phyloP scores from a whole-genome alignment of 2,888 invertebrate genomes.

The Microplitis manilae region DNA sequence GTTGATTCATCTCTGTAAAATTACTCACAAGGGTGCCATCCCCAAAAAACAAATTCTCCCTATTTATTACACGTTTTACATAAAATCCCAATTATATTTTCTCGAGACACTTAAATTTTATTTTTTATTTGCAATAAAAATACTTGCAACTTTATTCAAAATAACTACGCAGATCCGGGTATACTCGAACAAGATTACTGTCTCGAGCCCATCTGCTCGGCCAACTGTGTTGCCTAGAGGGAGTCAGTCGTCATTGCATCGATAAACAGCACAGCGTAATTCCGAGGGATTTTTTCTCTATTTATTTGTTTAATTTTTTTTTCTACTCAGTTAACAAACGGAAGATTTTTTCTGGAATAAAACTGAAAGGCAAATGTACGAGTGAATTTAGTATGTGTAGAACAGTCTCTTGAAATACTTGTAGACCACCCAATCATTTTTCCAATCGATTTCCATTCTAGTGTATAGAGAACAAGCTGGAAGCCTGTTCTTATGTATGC shows the following conservation, averaged over 20 bases:
- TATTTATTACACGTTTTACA: background rate
- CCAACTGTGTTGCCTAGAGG: slow-evolving; percentile 26
- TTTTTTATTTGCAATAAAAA: background rate
- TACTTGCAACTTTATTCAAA: background rate
- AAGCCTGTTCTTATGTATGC: background rate
- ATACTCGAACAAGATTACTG: slow-evolving; percentile 26
- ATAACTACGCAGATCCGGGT: background rate
- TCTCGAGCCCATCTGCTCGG: slow-evolving; percentile 36
- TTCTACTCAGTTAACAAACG: background rate
- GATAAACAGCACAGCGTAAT: slow-evolving; percentile 19
- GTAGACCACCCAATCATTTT: slow-evolving; percentile 50
- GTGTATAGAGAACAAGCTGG: background rate
- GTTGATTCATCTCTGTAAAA: background rate
- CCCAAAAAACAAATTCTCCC: background rate
- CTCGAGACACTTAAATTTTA: background rate
- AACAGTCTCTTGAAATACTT: slow-evolving; percentile 38
- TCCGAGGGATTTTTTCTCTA: slow-evolving; percentile 19
- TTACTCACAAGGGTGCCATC: background rate
- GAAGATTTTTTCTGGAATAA: background rate
- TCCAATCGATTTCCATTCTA: slow-evolving; percentile 54
- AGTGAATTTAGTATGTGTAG: slow-evolving; percentile 29
- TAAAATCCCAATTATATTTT: background rate
- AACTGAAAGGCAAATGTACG: background rate
- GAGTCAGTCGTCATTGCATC: background rate
- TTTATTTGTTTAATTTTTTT: slow-evolving; percentile 1